A percentile compares a stretch with the other conserved stretches of the same genome.
Conservation (phyloP, 2,888 invertebrate genomes). For the Parnassius glacialis region DNA sequence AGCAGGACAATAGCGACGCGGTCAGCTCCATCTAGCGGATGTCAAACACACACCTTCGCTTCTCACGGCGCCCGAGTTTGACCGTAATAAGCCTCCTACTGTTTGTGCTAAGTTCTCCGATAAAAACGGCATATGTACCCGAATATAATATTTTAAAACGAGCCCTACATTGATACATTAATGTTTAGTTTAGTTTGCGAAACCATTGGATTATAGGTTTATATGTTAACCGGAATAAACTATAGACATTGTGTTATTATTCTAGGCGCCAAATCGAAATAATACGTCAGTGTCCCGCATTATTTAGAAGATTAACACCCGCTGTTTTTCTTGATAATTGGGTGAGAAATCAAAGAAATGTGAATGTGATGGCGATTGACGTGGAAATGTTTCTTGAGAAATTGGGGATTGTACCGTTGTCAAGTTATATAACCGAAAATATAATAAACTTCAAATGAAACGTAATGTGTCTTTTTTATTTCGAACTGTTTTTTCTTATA, state of each 20-base stretch:
- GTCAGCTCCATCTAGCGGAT: slow-evolving; percentile 38
- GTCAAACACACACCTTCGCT: slow-evolving; percentile 44
- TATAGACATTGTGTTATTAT: slow-evolving; percentile 38
- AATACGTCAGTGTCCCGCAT: slow-evolving; percentile 63
- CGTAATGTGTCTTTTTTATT: too few species aligned
- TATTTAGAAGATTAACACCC: slow-evolving; percentile 56
- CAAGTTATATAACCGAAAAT: neutral
- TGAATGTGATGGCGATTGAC: slow-evolving; percentile 27
- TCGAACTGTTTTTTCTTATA: too few species aligned
- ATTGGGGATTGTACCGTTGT: neutral
- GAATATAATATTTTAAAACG: neutral
- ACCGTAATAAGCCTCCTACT: slow-evolving; percentile 48
- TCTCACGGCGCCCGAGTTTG: slow-evolving; percentile 41
- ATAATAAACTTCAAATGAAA: too few species aligned
- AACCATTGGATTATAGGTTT: neutral
- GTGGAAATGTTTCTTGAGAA: slow-evolving; percentile 4
- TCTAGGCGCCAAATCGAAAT: slow-evolving; percentile 55
- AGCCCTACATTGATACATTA: neutral
- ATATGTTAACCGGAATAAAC: neutral
- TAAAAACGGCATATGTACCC: neutral
- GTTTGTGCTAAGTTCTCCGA: slow-evolving; percentile 28
- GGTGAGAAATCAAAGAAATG: slow-evolving; percentile 64
- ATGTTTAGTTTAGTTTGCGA: neutral
- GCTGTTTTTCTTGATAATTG: slow-evolving; percentile 77
- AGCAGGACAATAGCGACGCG: slow-evolving; percentile 36